Conservation (phyloP, 2,888 invertebrate genomes). For the Ditylenchus weischeri region DNA sequence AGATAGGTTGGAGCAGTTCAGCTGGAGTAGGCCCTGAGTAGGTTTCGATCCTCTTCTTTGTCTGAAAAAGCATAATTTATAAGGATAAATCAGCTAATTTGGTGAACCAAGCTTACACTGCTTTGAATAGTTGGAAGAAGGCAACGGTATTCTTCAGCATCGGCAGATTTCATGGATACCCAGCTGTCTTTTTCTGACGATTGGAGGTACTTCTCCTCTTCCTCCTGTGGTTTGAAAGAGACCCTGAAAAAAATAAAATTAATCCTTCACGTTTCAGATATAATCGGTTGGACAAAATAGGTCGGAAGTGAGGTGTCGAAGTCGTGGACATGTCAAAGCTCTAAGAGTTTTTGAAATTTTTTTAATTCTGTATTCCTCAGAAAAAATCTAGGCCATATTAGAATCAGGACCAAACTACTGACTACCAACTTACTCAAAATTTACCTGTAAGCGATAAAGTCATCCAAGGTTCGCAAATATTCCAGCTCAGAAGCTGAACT, state of each 20-base stretch:
- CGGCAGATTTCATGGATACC: constrained; percentile 13
- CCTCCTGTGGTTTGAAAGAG: constrained; percentile 11
- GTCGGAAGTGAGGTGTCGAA: no score
- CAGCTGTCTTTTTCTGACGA: background rate
- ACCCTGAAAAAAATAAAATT: constrained; percentile 1
- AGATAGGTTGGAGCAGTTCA: constrained; percentile 30
- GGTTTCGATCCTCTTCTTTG: constrained; percentile 23
- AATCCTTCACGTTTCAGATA: background rate
- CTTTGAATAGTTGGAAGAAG: constrained; percentile 26
- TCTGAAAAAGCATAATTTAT: constrained; percentile 14
- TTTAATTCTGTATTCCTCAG: no score
- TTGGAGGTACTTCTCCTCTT: background rate
- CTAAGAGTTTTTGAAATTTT: no score
- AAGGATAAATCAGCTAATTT: no score
- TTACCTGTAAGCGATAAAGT: constrained; percentile 19
- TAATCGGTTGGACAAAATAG: background rate
- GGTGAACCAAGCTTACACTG: constrained; percentile 16
- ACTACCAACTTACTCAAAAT: background rate
- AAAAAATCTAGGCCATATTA: no score
- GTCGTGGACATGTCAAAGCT: no score
- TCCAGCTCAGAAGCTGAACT: background rate
- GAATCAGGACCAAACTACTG: no score
- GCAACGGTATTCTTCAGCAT: constrained; percentile 20
- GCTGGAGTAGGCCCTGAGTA: constrained; percentile 37
- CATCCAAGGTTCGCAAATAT: constrained; percentile 17